These are phyloP conservation scores for Porites rus DNA, from an alignment of 92 coral and sea anemone species.

Conservation along the genomic window DNA sequence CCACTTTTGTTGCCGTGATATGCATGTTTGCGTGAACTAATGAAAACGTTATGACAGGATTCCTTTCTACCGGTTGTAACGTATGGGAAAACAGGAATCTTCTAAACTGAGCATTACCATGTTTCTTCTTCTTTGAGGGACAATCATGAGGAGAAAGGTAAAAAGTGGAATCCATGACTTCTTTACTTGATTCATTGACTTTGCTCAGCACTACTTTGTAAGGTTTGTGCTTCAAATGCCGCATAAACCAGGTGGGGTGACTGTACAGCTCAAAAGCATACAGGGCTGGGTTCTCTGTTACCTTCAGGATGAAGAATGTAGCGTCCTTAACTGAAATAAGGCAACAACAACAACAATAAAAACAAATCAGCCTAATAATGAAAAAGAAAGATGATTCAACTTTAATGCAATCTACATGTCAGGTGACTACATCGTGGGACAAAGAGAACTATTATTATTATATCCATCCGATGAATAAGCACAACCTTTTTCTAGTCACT, in stretches of 20 bases:
- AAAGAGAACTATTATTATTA: too few species aligned
- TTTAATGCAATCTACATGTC: too few species aligned
- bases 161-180: conserved; percentile 81
- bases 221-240: conserved; percentile 63
- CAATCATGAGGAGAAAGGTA: conserved; percentile 51
- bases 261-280: conserved; percentile 80
- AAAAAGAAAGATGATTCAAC: too few species aligned
- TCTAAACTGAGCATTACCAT: not conserved
- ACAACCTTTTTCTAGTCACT: too few species aligned
- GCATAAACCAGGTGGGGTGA: conserved; percentile 86
- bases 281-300: conserved; percentile 73
- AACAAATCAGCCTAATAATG: not conserved
- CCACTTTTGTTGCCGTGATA: too few species aligned
- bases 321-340: conserved; percentile 83
- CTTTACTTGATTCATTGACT: conserved; percentile 62
- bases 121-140: not conserved
- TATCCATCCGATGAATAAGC: too few species aligned
- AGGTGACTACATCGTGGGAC: too few species aligned
- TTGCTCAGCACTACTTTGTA: conserved; percentile 62
- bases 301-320: conserved; percentile 80
- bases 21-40: too few species aligned
- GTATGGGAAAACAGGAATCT: too few species aligned
- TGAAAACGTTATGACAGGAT: too few species aligned
- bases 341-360: not conserved
- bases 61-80: too few species aligned